A percentile compares a stretch with the other conserved stretches of the same genome.
These are phyloP conservation scores for Gibbula magus DNA, from an alignment of 2,888 invertebrate genomes.

Conservation along the genomic window DNA sequence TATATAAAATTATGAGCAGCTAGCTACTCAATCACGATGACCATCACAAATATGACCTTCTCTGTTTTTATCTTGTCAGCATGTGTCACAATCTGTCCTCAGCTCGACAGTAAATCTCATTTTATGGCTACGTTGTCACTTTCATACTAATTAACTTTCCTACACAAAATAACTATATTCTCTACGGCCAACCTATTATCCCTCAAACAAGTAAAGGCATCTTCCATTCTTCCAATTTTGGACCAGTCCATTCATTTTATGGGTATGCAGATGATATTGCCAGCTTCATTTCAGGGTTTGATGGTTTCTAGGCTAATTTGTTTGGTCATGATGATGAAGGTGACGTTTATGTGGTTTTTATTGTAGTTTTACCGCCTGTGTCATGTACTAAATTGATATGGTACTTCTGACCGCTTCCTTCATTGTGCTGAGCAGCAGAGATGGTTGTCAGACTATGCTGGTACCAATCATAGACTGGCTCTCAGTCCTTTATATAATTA, in stretches of 20 bases:
- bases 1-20: no score
- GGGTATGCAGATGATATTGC: neutral
- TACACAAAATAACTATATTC: no score
- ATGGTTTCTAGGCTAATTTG: conserved; percentile 2
- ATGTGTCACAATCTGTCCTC: conserved; percentile 1
- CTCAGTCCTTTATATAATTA: no score
- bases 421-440: no score
- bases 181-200: neutral
- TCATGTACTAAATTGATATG: neutral
- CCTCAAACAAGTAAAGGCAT: neutral
- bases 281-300: conserved; percentile 5
- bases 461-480: no score
- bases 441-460: no score
- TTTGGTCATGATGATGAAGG: neutral
- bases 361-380: neutral
- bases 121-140: neutral
- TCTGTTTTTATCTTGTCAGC: neutral
- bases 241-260: neutral
- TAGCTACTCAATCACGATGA: no score
- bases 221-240: neutral
- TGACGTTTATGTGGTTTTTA: neutral
- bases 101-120: conserved; percentile 5
- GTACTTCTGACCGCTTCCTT: neutral
- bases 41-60: neutral
- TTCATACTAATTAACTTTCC: neutral